Conservation (phyloP, 2,797 vertebrate genomes). For the Phataginus tricuspis region DNA sequence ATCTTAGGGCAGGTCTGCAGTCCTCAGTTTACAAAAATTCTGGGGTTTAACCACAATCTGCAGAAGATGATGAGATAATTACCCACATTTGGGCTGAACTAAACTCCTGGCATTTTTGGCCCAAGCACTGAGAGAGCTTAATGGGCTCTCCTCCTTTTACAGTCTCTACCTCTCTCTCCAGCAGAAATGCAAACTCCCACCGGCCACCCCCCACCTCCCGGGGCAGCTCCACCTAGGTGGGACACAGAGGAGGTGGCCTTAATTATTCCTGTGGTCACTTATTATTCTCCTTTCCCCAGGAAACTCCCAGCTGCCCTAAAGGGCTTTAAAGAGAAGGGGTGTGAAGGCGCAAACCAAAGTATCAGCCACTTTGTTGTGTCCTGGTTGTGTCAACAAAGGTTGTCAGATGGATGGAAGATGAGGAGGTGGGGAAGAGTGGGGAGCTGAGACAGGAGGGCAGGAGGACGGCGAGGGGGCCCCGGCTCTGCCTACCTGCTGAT, state of each 20-base stretch:
- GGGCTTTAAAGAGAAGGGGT: slow-evolving; percentile 44
- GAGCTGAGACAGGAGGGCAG: slow-evolving; percentile 26
- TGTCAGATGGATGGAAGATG: slow-evolving; percentile 71
- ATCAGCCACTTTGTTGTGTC: slow-evolving; percentile 73
- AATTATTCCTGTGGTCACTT: slow-evolving; percentile 51
- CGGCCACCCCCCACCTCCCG: neutral
- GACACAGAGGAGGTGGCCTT: neutral
- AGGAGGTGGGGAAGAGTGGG: neutral
- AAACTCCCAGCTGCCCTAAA: slow-evolving; percentile 57
- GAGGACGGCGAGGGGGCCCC: slow-evolving; percentile 80
- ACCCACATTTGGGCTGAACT: neutral
- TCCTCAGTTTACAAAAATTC: neutral
- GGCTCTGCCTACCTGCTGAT: slow-evolving; percentile 96
- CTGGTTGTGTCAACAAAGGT: slow-evolving; percentile 71
- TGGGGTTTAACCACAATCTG: neutral
- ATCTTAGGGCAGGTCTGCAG: neutral
- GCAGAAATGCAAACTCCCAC: slow-evolving; percentile 35
- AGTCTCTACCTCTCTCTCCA: neutral
- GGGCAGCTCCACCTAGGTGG: slow-evolving; percentile 23
- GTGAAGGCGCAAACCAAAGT: slow-evolving; percentile 79
- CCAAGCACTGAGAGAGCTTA: neutral
- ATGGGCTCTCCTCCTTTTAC: neutral
- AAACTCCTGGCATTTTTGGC: neutral
- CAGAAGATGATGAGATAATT: neutral
- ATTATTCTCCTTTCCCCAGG: slow-evolving; percentile 8